Evolutionary conservation across 2,888 invertebrate species (phyloP).

Genomic region (Exocentrus adspersus): DNA sequence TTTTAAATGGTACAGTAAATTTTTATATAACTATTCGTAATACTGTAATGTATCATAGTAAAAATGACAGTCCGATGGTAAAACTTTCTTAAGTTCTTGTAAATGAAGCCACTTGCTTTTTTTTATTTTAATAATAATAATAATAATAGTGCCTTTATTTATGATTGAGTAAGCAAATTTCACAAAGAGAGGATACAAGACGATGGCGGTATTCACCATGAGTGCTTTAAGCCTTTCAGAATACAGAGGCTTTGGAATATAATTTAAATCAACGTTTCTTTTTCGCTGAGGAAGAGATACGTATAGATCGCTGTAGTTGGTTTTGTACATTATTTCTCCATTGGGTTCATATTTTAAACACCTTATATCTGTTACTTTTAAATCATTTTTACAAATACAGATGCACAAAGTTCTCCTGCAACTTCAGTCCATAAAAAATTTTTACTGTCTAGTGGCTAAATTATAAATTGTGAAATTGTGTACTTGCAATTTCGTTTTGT

Average conservation of each 20-base stretch:
- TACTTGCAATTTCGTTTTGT: background rate
- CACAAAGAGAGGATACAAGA: no score
- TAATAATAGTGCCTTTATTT: no score
- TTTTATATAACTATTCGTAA: no score
- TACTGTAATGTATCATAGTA: background rate
- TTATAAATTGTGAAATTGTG: constrained; percentile 43
- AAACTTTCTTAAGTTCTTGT: background rate
- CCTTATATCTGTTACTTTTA: background rate
- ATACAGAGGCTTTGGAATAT: background rate
- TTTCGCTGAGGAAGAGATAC: background rate
- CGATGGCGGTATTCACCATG: no score
- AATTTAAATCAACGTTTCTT: background rate
- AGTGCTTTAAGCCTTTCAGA: background rate
- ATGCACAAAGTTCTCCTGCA: constrained; percentile 16
- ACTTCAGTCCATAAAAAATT: constrained; percentile 21
- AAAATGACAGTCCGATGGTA: background rate
- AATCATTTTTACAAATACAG: constrained; percentile 1
- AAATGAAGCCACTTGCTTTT: background rate
- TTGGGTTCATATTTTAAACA: background rate
- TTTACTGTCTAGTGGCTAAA: constrained; percentile 37
- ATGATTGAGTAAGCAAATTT: no score
- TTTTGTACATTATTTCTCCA: background rate
- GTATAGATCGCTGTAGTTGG: background rate
- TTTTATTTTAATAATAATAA: no score
- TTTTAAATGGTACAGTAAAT: no score